Base-by-base conservation (phyloP, 2,888 invertebrate species). In the Phlogophora meticulosa region DNA sequence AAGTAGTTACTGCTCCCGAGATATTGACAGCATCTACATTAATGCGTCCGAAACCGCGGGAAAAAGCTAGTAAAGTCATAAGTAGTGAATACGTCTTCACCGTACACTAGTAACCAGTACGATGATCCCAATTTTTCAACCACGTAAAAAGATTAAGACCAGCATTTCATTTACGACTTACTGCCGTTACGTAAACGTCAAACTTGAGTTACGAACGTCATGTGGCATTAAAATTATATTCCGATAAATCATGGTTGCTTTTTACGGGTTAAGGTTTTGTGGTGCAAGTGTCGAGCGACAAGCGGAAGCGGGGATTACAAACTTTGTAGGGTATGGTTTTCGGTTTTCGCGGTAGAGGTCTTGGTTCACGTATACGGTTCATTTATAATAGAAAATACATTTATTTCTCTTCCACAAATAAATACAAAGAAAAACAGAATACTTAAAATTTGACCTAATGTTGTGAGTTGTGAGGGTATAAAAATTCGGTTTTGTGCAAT, bases 141-240 rank as follows among this genome's bases (percentile, higher is more conserved):
- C 43, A 40, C 43, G 56, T 63, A 59, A 60, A 59, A 60, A 69
- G 20, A 57, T 63, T 56, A 51, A 48, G 15, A 68, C 38, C 42
- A 34, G 58, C 72, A 52, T 63, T 68, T 74, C 34, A 76, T 61
- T 55, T 67, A 57, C 52, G 70, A 76, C 80, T 76, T 72, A 51
- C 75, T 61, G 70, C 71, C 57, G 45, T 49, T 72, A 51, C 76
- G 71, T 85, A 79, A 82, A 86, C 66, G 82, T 76, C 76, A 67
- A 57, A 61, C 51, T 55, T 79, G 85, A 86, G 65, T 82, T 64
- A 72, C 55, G 75, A 59, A 69, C 82, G 82, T 78, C 83, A 80
- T 66, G 58, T 56, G 56, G 69, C 66, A 83, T 85, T 83, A 83
- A 85, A 85, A 83, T 85, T 80, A 85, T 82, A 82, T 81, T 70